Base-by-base conservation (phyloP, 2,113 vertebrate genomes). In the Carassius carassius region DNA sequence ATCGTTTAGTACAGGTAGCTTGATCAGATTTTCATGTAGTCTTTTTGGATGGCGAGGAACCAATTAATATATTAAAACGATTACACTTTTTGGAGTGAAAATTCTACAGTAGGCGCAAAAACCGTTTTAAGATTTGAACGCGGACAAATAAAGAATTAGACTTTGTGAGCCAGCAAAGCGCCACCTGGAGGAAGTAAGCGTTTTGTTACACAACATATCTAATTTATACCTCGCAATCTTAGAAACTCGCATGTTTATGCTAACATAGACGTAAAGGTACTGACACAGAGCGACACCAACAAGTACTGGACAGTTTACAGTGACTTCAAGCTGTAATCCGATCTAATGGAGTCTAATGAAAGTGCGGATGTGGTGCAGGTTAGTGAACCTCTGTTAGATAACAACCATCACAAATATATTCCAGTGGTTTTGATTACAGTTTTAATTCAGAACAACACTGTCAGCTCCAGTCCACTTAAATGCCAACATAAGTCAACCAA, bases 331-430 rank as follows among this genome's bases (percentile, higher is more conserved):
- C 14, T 56, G 35, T 4, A 44, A 17, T 63, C 35, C 78, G 58
- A 47, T 65, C n/a, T 19, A 63, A 80, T 65, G 78, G 78, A 80
- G 58, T 29, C 78, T 29, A n/a, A n/a, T n/a, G 78, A 65, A 80
- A 65, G 60, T 80, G 37, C 58, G 7, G 60, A 37, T 80, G 78
- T 65, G 78, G 58, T 14, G 60, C 78, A 80, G 58, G 58, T 65
- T 47, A 79, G 77, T 79, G 12, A 65, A 65, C 49, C 1, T 32
- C 35, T 41, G 35, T 63, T 63, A 5, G 21, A 4, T 63, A 1
- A 29, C 21, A 17, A 47, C 41, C 9, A 10, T 2, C 12, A 47
- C 21, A 32, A 5, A 10, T 29, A 32, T 19, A 1, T 2, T 2
- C 54, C 5, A 37, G 76, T 23, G 0, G n/a, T 74, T 60, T 41